phyloP scores from a whole-genome alignment of 2,113 vertebrate species.

The pig (Sus scrofa) region T2T-Sscrofa CM000824.6:201726501-201727000 shows the following conservation, averaged over 20 bases:
- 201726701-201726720: not conserved
- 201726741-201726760: not conserved
- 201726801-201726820: not conserved
- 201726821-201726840: not conserved
- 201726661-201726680: not conserved
- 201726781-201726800: not conserved
- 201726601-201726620: not conserved
- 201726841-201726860: not conserved
- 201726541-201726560: not conserved
- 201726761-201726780: not conserved
- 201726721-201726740: not conserved
- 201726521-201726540: not conserved
- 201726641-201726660: not conserved
- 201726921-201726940: not conserved
- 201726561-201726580: not conserved
- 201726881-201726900: not conserved
- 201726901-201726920: not conserved
- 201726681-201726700: not conserved
- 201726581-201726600: not conserved
- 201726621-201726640: slow-evolving; percentile 11
- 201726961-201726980: not conserved
- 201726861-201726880: not conserved
- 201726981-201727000: not conserved
- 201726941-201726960: not conserved
- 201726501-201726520: not conserved